A percentile compares a stretch with the other conserved stretches of the same genome.
Evolutionary conservation across 2,113 vertebrate genomes (phyloP).

Genomic region (Rhagologus leucostigma): DNA sequence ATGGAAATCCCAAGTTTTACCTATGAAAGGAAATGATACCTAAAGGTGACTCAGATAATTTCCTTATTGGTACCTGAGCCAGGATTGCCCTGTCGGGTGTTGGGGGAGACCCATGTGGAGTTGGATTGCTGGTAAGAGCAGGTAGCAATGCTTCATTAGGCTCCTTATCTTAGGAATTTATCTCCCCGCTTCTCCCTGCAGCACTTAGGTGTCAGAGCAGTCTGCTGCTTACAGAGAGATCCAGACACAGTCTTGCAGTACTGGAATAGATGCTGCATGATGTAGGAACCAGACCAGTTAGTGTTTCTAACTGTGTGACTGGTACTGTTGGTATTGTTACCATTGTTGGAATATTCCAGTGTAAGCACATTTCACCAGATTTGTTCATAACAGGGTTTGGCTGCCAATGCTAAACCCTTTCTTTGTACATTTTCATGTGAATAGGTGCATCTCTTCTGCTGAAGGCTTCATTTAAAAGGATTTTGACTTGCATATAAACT

Average conservation of each 20-base stretch:
- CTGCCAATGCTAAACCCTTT: not conserved
- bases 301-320: rapidly evolving
- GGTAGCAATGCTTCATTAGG: rapidly evolving
- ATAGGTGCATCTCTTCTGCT: not conserved
- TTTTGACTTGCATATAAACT: not conserved
- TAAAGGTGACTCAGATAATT: not conserved
- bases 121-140: not conserved
- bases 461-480: not conserved
- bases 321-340: not conserved
- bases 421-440: not conserved
- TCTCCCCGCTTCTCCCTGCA: not conserved
- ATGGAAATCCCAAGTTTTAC: not conserved
- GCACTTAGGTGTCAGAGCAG: not conserved
- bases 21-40: not conserved
- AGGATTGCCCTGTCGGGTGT: not conserved
- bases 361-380: not conserved
- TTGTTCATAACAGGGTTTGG: not conserved
- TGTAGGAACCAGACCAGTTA: not conserved
- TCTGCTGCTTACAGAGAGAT: not conserved
- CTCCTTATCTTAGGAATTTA: not conserved
- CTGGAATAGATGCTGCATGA: not conserved
- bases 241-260: not conserved
- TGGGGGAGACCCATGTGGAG: not conserved
- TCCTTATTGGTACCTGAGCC: not conserved
- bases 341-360: not conserved